Evolutionary conservation across 2,113 vertebrate genomes (phyloP).

Genomic region (Lepus europaeus): DNA sequence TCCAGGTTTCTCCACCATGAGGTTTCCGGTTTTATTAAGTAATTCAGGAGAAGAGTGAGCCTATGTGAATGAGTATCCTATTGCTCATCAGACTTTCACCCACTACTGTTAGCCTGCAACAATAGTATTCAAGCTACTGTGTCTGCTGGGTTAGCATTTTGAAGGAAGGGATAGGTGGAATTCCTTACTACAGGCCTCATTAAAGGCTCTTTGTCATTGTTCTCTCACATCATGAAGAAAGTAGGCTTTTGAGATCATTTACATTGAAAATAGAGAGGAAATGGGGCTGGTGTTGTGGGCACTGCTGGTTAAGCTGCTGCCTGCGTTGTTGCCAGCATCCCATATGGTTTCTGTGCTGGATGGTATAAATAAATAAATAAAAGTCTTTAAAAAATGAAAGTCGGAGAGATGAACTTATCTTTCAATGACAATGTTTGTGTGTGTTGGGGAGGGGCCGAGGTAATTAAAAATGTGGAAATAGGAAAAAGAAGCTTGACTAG

Average conservation of each 20-base stretch:
- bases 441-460: background rate
- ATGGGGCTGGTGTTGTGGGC: no score
- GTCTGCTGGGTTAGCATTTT: background rate
- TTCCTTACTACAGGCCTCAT: background rate
- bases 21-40: background rate
- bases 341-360: no score
- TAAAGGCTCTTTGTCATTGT: background rate
- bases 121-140: background rate
- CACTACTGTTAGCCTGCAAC: background rate
- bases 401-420: background rate
- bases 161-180: background rate
- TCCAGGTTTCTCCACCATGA: background rate
- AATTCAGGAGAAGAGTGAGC: background rate
- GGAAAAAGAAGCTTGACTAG: background rate
- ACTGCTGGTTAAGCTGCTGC: no score
- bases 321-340: no score
- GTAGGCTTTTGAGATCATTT: background rate
- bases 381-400: no score
- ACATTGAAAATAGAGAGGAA: background rate
- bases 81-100: background rate
- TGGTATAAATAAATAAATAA: no score
- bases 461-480: constrained; percentile 18
- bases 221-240: background rate
- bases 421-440: background rate
- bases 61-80: background rate